phyloP scores from a whole-genome alignment of 2,888 invertebrate genomes.

The Baronia brevicornis region DNA sequence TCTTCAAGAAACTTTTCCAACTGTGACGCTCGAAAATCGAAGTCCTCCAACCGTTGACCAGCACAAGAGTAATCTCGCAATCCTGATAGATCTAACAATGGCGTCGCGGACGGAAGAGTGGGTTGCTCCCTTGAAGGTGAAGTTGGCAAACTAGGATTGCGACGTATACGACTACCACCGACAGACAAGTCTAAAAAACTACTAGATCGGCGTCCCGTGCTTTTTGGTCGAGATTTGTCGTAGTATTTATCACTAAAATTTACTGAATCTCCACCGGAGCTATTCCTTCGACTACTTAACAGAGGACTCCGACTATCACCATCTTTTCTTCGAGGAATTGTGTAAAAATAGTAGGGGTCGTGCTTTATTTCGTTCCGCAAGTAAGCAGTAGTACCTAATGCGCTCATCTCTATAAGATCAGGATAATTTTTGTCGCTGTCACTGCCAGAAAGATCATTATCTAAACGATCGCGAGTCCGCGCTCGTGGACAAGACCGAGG shows the following conservation, averaged over 20 bases:
- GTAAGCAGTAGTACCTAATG: constrained; percentile 55
- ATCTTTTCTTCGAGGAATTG: constrained; percentile 77
- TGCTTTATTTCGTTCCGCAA: constrained; percentile 55
- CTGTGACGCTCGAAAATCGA: constrained; percentile 87
- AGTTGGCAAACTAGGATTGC: constrained; percentile 78
- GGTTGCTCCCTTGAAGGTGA: constrained; percentile 76
- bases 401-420: constrained; percentile 72
- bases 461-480: constrained; percentile 53
- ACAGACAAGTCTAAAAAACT: constrained; percentile 82
- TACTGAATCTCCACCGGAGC: constrained; percentile 81
- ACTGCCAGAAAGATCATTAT: constrained; percentile 67
- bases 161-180: constrained; percentile 54
- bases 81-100: constrained; percentile 76
- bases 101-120: constrained; percentile 73
- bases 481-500: constrained; percentile 51
- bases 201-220: constrained; percentile 76
- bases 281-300: constrained; percentile 82
- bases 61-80: constrained; percentile 66
- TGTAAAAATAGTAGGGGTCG: constrained; percentile 77
- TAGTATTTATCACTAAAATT: constrained; percentile 54
- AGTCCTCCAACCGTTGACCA: constrained; percentile 71
- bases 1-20: constrained; percentile 87
- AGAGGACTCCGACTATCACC: constrained; percentile 85
- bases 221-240: constrained; percentile 44
- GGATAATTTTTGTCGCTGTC: constrained; percentile 75